These are phyloP conservation scores for Diachasma alloeum DNA, from an alignment of 1,140 invertebrate genomes.

Conservation along the genomic window DNA sequence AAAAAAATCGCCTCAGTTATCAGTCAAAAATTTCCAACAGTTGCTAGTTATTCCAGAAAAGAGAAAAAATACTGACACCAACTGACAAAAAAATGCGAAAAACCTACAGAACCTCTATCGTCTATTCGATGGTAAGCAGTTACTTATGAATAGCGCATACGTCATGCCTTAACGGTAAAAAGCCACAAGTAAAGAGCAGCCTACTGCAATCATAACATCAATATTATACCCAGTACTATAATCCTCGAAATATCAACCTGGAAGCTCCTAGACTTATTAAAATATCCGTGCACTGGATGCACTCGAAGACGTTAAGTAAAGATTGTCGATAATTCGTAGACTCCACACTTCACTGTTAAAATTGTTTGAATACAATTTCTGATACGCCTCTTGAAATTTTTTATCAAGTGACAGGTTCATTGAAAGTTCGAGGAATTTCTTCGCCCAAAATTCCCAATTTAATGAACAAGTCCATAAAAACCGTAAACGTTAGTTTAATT, in stretches of 20 bases:
- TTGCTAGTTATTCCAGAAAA: no score
- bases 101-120: background rate
- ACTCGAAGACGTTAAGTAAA: background rate
- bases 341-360: background rate
- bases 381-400: no score
- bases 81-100: background rate
- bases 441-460: no score
- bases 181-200: background rate
- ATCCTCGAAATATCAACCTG: background rate
- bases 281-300: background rate
- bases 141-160: conserved; percentile 13
- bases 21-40: no score
- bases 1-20: no score
- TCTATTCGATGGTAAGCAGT: background rate
- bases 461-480: no score
- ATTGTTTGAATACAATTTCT: no score
- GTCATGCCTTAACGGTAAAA: conserved; percentile 4
- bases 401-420: no score
- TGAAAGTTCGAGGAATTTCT: no score
- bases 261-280: background rate
- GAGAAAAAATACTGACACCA: background rate
- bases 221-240: background rate
- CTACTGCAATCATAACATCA: conserved; percentile 17
- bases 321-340: background rate
- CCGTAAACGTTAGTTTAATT: no score